Percentiles rank a stretch among this genome's conserved stretches.
Evolutionary conservation across 2,797 vertebrate species (phyloP).

Genomic region (Phalanger gymnotis): DNA sequence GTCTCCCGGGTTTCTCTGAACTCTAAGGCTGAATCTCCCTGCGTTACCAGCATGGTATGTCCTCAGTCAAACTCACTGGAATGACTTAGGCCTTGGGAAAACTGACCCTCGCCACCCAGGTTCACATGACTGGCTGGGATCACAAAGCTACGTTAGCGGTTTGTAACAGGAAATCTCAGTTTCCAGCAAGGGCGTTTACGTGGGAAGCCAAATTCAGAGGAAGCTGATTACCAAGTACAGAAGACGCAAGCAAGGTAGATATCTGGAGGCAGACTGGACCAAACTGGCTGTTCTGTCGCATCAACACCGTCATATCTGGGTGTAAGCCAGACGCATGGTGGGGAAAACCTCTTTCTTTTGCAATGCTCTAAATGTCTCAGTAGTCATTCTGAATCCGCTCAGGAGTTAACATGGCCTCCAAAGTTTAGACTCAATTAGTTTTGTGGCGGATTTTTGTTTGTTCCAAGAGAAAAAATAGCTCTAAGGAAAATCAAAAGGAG

Average conservation of each 20-base stretch:
- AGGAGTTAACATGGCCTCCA: not conserved
- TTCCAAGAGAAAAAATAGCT: not conserved
- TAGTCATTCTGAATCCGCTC: not conserved
- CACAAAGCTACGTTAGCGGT: not conserved
- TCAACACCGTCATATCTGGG: not conserved
- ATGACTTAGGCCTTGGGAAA: not conserved
- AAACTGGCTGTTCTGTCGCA: not conserved
- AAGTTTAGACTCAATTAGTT: not conserved
- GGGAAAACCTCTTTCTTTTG: not conserved
- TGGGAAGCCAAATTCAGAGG: not conserved
- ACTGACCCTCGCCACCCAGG: not conserved
- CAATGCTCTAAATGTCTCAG: not conserved
- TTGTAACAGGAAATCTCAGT: not conserved
- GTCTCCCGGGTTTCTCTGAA: not conserved
- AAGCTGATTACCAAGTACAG: not conserved
- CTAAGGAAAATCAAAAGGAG: not conserved
- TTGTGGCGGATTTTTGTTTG: not conserved
- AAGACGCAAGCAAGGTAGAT: not conserved
- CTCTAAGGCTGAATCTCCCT: not conserved
- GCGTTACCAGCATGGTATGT: not conserved
- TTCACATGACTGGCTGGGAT: not conserved
- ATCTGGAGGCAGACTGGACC: not conserved
- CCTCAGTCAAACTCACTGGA: not conserved
- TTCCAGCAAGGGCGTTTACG: not conserved
- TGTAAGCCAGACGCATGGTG: not conserved